These are phyloP conservation scores for Rhinatrema bivittatum DNA, from an alignment of 2,797 vertebrate genomes.

Conservation along the genomic window DNA sequence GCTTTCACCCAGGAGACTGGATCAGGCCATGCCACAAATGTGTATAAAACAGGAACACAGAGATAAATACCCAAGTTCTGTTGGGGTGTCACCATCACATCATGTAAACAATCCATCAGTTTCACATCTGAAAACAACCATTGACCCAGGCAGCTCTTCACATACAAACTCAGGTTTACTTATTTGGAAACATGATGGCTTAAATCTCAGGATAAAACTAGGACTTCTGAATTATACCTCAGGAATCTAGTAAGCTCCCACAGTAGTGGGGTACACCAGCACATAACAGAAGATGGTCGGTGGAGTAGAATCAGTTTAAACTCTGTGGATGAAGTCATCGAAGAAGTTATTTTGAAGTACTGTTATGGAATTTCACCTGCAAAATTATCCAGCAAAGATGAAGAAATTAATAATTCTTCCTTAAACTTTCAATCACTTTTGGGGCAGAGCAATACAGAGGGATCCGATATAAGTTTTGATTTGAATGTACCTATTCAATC, in stretches of 20 bases:
- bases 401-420: slow-evolving; percentile 55
- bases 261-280: slow-evolving; percentile 20
- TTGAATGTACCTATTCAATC: slow-evolving; percentile 67
- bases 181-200: slow-evolving; percentile 38
- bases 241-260: slow-evolving; percentile 30
- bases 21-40: too few species aligned
- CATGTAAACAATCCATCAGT: slow-evolving; percentile 9
- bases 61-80: slow-evolving; percentile 14
- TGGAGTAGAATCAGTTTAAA: too few species aligned
- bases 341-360: slow-evolving; percentile 68
- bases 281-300: too few species aligned
- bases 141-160: slow-evolving; percentile 34
- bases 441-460: slow-evolving; percentile 30
- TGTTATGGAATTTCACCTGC: slow-evolving; percentile 43
- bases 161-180: slow-evolving; percentile 49
- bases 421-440: slow-evolving; percentile 56
- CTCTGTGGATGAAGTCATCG: slow-evolving; percentile 58
- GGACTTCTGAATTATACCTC: slow-evolving; percentile 33
- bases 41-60: neutral
- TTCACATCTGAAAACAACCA: slow-evolving; percentile 26
- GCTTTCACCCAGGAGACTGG: too few species aligned
- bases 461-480: slow-evolving; percentile 58
- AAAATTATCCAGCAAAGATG: slow-evolving; percentile 32
- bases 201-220: slow-evolving; percentile 47
- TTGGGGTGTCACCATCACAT: slow-evolving; percentile 1